phyloP scores from a whole-genome alignment of 1,140 invertebrate species.

The Papilio glaucus region DNA sequence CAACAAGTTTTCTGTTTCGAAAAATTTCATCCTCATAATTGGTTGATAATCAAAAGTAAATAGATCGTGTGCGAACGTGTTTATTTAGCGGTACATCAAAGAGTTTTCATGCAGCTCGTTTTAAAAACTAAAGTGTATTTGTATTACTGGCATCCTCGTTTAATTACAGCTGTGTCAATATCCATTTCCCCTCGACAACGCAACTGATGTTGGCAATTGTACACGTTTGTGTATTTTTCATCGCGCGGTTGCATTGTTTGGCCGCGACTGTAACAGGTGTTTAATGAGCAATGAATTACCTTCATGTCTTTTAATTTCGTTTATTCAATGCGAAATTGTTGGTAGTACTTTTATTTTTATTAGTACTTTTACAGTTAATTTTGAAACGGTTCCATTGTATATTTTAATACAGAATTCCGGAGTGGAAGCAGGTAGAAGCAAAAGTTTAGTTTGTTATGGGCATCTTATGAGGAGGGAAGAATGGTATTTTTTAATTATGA shows the following conservation, averaged over 20 bases:
- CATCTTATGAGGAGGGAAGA: no score
- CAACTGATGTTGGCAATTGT: conserved; percentile 22
- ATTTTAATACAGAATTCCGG: no score
- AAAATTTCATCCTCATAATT: conserved; percentile 13
- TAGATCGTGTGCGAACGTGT: conserved; percentile 10
- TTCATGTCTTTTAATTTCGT: conserved; percentile 12
- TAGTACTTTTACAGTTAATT: not conserved
- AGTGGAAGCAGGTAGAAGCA: no score
- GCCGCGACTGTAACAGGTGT: conserved; percentile 4
- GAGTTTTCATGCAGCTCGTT: conserved; percentile 19
- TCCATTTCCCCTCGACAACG: conserved; percentile 25
- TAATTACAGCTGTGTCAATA: conserved; percentile 32
- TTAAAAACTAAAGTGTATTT: conserved; percentile 35
- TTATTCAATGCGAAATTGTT: conserved; percentile 13
- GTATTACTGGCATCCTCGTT: conserved; percentile 15
- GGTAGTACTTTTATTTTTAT: not conserved
- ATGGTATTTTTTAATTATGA: no score
- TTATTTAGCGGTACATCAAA: conserved; percentile 24
- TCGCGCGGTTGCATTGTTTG: conserved; percentile 20
- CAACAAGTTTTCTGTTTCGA: not conserved
- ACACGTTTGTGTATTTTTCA: conserved; percentile 33
- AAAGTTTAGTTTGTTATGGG: no score
- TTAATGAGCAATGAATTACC: conserved; percentile 22
- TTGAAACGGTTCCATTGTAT: not conserved
- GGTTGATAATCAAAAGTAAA: conserved; percentile 23